These are phyloP conservation scores for Sternotherus odoratus DNA, from an alignment of 2,797 vertebrate species.

Conservation along the genomic window DNA sequence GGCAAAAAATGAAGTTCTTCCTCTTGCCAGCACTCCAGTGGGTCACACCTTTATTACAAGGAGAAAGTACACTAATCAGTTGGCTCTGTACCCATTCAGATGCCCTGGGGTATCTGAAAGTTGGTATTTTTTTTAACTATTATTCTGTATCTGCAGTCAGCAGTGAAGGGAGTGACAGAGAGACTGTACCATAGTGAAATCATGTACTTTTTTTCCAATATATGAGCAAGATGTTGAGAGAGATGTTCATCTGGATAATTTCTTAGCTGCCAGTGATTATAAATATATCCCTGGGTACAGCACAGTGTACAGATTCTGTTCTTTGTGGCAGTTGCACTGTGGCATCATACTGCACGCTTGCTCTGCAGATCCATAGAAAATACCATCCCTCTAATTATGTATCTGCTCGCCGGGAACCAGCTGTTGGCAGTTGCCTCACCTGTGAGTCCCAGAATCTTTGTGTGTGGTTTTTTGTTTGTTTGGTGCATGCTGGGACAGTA, in stretches of 20 bases:
- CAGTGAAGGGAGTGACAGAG: background rate
- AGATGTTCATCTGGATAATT: background rate
- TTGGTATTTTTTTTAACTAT: background rate
- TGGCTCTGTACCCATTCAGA: background rate
- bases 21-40: background rate
- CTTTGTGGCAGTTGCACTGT: background rate
- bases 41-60: background rate
- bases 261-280: background rate
- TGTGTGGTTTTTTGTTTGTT: background rate
- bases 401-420: constrained; percentile 33
- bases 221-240: background rate
- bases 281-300: background rate
- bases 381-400: background rate
- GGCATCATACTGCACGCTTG: background rate
- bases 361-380: background rate
- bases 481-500: constrained; percentile 7
- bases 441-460: background rate
- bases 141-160: background rate
- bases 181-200: constrained; percentile 1
- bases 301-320: background rate
- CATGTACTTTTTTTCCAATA: background rate
- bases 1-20: accelerated
- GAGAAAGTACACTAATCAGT: background rate
- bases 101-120: accelerated
- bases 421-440: constrained; percentile 30